These are phyloP conservation scores for Drosophila oshimai DNA, from an alignment of 1,140 invertebrate species.

Conservation along the genomic window DNA sequence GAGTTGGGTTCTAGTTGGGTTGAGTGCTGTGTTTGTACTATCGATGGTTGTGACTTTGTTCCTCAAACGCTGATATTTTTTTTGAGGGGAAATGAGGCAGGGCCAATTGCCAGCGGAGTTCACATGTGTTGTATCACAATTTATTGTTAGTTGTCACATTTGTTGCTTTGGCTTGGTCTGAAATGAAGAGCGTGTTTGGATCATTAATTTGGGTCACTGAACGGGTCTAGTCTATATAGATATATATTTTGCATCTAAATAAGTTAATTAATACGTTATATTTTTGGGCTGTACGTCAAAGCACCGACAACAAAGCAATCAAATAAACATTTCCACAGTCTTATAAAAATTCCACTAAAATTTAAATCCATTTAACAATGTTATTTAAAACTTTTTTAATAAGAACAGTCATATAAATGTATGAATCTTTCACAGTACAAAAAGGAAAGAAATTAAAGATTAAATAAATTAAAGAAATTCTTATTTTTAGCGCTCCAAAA, in stretches of 20 bases:
- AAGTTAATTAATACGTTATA: slow-evolving; percentile 10
- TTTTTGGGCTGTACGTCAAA: background rate
- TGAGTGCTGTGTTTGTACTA: slow-evolving; percentile 31
- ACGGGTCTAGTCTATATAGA: background rate
- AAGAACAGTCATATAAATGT: background rate
- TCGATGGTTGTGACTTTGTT: slow-evolving; percentile 20
- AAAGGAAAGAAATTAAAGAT: too few species aligned
- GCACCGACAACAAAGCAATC: slow-evolving; percentile 5
- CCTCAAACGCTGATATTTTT: background rate
- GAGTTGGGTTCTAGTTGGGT: background rate
- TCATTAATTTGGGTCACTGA: slow-evolving; percentile 16
- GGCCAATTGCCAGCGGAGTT: slow-evolving; percentile 11
- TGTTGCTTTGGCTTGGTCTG: slow-evolving; percentile 45
- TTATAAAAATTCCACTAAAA: too few species aligned
- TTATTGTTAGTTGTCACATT: slow-evolving; percentile 52
- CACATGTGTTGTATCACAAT: slow-evolving; percentile 45
- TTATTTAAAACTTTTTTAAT: too few species aligned
- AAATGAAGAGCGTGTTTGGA: background rate
- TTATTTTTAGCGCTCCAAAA: too few species aligned
- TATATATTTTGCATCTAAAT: background rate
- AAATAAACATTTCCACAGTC: background rate
- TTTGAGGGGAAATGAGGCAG: background rate
- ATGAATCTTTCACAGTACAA: too few species aligned
- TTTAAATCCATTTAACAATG: too few species aligned
- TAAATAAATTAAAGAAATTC: background rate